Evolutionary conservation across 2,797 vertebrate genomes (phyloP).

Genomic region (Lepilemur septentrionalis): DNA sequence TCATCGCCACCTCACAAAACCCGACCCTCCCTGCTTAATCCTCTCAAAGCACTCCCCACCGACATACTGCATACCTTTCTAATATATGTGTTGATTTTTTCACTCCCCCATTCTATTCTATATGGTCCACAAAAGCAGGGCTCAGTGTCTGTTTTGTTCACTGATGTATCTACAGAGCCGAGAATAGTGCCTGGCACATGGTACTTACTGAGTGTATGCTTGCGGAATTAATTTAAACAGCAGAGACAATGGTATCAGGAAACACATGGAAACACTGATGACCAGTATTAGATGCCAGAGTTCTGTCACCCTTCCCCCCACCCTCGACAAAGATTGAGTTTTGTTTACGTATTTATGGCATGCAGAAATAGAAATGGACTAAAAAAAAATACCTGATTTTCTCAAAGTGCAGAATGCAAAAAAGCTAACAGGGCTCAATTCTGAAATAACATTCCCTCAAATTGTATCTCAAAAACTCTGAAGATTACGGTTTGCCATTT

Average conservation of each 20-base stretch:
- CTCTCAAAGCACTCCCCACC: not conserved
- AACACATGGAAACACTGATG: slow-evolving; percentile 25
- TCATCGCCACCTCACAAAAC: not conserved
- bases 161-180: not conserved
- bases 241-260: slow-evolving; percentile 41
- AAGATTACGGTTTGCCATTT: not conserved
- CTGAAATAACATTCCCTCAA: slow-evolving; percentile 7
- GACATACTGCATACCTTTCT: not conserved
- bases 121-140: not conserved
- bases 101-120: not conserved
- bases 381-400: not conserved
- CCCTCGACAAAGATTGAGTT: not conserved
- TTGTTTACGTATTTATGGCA: not conserved
- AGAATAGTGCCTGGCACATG: not conserved
- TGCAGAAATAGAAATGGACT: not conserved
- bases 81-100: not conserved
- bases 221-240: slow-evolving; percentile 25
- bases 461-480: not conserved
- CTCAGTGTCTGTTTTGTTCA: not conserved
- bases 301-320: not conserved
- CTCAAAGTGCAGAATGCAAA: not conserved
- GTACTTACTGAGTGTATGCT: not conserved
- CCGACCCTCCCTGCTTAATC: not conserved
- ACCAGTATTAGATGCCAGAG: not conserved
- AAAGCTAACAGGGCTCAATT: not conserved